These are phyloP conservation scores for Cataglyphis hispanica DNA, from an alignment of 1,140 invertebrate species.

Conservation along the genomic window DNA sequence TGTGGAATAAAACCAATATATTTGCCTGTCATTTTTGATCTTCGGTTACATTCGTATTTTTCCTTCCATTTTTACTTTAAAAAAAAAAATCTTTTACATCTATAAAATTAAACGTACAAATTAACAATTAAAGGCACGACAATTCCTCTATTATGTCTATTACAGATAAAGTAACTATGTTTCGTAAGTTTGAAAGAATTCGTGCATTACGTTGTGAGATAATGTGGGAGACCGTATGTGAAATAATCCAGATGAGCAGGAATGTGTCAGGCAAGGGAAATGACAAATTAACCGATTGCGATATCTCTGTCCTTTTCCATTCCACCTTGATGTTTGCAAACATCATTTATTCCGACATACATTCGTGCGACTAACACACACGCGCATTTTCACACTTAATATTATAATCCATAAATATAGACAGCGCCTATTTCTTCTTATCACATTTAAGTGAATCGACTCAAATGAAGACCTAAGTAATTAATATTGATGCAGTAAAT, in stretches of 20 bases:
- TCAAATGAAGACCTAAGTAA: neutral
- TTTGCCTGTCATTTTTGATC: neutral
- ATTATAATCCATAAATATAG: neutral
- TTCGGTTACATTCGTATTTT: neutral
- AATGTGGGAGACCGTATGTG: slow-evolving; percentile 1
- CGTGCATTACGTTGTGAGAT: too few relatives aligned
- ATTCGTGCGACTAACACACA: neutral
- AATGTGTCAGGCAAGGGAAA: slow-evolving; percentile 62
- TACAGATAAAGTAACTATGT: neutral
- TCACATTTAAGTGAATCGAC: neutral
- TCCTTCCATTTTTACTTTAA: too few relatives aligned
- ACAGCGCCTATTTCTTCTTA: neutral
- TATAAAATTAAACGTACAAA: neutral
- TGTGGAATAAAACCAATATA: slow-evolving; percentile 60
- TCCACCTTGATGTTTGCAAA: slow-evolving; percentile 40
- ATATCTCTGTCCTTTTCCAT: slow-evolving; percentile 6
- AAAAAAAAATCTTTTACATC: neutral
- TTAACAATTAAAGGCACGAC: neutral
- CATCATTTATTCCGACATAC: neutral
- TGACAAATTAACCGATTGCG: slow-evolving; percentile 65
- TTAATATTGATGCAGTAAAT: neutral
- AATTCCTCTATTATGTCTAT: neutral
- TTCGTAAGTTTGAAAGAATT: neutral
- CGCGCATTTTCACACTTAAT: neutral
- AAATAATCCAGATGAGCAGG: slow-evolving; percentile 44